These are phyloP conservation scores for Conus ventricosus DNA, from an alignment of 1,140 invertebrate genomes.

Conservation along the genomic window DNA sequence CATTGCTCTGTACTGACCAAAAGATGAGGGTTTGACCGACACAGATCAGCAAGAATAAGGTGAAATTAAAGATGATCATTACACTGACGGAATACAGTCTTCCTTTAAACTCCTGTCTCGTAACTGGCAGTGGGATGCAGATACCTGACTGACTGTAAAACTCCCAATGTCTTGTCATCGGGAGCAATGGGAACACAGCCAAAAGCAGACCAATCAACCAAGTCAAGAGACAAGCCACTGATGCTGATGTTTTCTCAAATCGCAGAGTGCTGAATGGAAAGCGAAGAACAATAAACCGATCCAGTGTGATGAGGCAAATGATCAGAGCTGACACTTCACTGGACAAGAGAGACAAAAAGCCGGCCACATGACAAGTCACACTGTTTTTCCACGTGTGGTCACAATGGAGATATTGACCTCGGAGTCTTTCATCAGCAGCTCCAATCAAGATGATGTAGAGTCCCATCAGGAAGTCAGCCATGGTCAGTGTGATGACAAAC, in stretches of 20 bases:
- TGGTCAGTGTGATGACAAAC: background rate
- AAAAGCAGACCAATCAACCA: background rate
- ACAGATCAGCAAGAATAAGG: background rate
- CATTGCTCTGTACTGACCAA: background rate
- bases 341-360: background rate
- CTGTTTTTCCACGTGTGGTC: background rate
- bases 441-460: background rate
- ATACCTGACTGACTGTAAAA: background rate
- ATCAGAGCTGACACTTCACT: background rate
- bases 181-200: background rate
- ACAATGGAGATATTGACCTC: background rate
- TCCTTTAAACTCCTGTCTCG: background rate
- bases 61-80: constrained; percentile 32
- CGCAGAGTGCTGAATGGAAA: background rate
- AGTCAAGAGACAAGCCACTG: background rate
- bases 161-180: background rate
- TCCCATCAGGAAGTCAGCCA: background rate
- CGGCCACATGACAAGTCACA: background rate
- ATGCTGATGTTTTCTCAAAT: background rate
- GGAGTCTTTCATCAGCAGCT: background rate
- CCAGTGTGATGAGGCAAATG: background rate
- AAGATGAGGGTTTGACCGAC: background rate
- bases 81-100: background rate
- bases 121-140: constrained; percentile 38
- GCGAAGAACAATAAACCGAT: background rate